Conservation (phyloP, 2,797 vertebrate species). For the Gadopsis marmoratus region DNA sequence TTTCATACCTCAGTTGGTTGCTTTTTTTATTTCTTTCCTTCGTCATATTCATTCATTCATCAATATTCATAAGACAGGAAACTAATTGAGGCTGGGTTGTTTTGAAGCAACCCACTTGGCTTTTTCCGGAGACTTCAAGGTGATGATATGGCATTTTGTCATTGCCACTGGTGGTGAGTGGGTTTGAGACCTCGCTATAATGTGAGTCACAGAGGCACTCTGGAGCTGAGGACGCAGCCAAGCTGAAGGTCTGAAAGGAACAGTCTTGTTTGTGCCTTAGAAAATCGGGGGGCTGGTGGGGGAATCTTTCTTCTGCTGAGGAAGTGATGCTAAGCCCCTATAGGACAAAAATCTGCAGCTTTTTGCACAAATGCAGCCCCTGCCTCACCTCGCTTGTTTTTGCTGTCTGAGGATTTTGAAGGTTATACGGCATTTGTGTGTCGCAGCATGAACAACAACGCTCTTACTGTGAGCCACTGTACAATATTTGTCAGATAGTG, state of each 20-base stretch:
- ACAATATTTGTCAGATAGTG: slow-evolving; percentile 1
- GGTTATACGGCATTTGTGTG: slow-evolving; percentile 16
- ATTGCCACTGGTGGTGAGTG: slow-evolving; percentile 65
- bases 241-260: slow-evolving; percentile 76
- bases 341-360: slow-evolving; percentile 64
- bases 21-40: background rate
- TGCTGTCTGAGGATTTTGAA: slow-evolving; percentile 30
- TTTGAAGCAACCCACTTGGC: slow-evolving; percentile 57
- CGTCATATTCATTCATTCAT: slow-evolving; percentile 60
- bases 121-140: slow-evolving; percentile 58
- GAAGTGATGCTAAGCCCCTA: slow-evolving; percentile 55
- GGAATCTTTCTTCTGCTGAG: slow-evolving; percentile 58
- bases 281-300: slow-evolving; percentile 60
- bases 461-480: background rate
- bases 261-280: slow-evolving; percentile 76
- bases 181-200: slow-evolving; percentile 77
- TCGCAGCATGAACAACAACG: background rate
- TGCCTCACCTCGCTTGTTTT: slow-evolving; percentile 31
- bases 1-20: slow-evolving; percentile 37
- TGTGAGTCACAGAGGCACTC: slow-evolving; percentile 81
- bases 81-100: slow-evolving; percentile 56
- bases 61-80: slow-evolving; percentile 70
- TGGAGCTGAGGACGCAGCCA: slow-evolving; percentile 77
- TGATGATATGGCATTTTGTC: slow-evolving; percentile 65
- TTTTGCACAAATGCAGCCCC: slow-evolving; percentile 50